Evolutionary conservation across 2,888 invertebrate genomes (phyloP).

Genomic region (Branchellion lobata): DNA sequence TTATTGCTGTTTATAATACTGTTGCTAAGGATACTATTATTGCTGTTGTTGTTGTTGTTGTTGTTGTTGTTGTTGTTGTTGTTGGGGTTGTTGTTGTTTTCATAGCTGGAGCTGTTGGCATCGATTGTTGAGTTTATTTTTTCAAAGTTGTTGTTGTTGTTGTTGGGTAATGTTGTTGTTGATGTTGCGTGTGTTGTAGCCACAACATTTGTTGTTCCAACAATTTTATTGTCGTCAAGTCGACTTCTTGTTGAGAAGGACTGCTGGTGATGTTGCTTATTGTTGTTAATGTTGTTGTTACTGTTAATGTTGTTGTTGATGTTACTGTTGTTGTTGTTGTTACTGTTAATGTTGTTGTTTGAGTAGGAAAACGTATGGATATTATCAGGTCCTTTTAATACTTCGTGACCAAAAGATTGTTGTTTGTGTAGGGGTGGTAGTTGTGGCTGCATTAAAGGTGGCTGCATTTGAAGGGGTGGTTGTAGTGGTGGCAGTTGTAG

Average conservation of each 20-base stretch:
- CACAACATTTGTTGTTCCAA: not conserved
- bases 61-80: not conserved
- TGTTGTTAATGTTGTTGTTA: slow-evolving; percentile 18
- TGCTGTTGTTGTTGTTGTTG: not conserved
- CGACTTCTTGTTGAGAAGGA: not conserved
- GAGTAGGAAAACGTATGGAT: too few species aligned
- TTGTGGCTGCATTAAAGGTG: not conserved
- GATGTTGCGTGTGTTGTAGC: not conserved
- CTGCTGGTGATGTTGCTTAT: slow-evolving; percentile 3
- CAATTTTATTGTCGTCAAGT: not conserved
- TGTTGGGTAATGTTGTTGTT: slow-evolving; percentile 13
- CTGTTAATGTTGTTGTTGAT: not conserved
- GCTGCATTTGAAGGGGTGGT: not conserved
- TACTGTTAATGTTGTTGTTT: not conserved
- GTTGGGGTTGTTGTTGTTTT: slow-evolving; percentile 20
- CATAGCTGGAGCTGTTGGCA: not conserved
- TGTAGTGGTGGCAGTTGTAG: slow-evolving; percentile 1
- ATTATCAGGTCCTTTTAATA: too few species aligned
- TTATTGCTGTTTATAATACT: not conserved
- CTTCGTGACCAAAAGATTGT: not conserved
- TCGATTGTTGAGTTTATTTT: not conserved
- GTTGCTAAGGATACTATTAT: slow-evolving; percentile 15
- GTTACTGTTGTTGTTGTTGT: not conserved
- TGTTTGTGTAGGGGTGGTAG: not conserved
- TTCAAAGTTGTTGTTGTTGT: not conserved